These are phyloP conservation scores for Willisornis vidua DNA, from an alignment of 2,113 vertebrate genomes.

Conservation along the genomic window DNA sequence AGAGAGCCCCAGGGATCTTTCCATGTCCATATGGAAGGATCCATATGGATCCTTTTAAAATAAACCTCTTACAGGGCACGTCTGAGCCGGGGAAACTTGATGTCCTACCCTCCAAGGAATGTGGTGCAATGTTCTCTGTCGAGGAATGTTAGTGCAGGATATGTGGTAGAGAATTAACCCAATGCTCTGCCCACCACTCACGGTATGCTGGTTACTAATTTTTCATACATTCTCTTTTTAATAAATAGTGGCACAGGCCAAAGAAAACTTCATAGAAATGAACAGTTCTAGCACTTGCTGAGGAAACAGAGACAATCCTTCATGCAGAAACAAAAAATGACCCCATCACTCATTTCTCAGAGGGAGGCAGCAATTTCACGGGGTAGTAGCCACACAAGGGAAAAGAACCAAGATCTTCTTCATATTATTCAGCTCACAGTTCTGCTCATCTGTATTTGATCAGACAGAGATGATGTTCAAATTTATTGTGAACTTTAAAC, in stretches of 20 bases:
- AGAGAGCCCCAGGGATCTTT: background rate
- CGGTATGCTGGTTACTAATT: background rate
- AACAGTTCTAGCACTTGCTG: background rate
- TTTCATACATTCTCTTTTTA: background rate
- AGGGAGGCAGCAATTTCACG: conserved; percentile 42
- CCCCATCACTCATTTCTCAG: conserved; percentile 29
- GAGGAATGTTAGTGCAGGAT: background rate
- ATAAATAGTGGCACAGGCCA: background rate
- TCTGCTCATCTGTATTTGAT: background rate
- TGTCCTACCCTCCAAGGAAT: background rate
- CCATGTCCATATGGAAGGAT: background rate
- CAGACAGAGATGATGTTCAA: background rate
- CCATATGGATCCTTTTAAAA: background rate
- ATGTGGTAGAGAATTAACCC: background rate
- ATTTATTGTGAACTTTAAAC: background rate
- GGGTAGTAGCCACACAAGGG: background rate
- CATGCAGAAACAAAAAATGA: conserved; percentile 38
- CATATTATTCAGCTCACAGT: background rate
- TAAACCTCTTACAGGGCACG: background rate
- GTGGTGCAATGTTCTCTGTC: fast-evolving
- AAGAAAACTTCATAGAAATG: conserved; percentile 27
- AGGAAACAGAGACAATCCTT: background rate
- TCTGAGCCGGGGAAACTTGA: background rate
- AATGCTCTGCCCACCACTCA: background rate
- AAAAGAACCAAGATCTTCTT: background rate